Evolutionary conservation across 92 coral and sea anemone genomes (phyloP).

Genomic region (Anthopleura xanthogrammica): DNA sequence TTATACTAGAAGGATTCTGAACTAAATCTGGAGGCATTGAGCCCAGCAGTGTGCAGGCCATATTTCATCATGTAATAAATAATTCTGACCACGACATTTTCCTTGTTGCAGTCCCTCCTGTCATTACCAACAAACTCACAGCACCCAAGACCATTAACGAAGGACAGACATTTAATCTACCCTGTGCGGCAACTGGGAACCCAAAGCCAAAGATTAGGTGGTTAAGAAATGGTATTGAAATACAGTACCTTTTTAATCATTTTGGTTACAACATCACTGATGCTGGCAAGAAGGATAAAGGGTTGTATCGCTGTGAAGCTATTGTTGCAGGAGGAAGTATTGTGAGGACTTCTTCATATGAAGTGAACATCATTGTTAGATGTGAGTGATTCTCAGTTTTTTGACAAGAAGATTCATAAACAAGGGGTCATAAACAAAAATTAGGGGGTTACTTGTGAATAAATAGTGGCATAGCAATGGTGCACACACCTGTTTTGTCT

Average conservation of each 20-base stretch:
- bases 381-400: slow-evolving; percentile 40
- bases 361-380: slow-evolving; percentile 33
- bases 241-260: slow-evolving; percentile 14
- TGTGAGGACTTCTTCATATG: background rate
- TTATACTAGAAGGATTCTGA: too few species aligned
- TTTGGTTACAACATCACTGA: slow-evolving; percentile 47
- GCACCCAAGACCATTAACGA: slow-evolving; percentile 23
- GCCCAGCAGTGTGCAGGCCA: too few species aligned
- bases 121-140: slow-evolving; percentile 9
- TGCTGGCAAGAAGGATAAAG: slow-evolving; percentile 44
- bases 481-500: too few species aligned
- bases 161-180: slow-evolving; percentile 34
- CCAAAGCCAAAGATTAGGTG: slow-evolving; percentile 62
- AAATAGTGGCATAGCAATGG: too few species aligned
- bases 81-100: too few species aligned
- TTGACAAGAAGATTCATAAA: too few species aligned
- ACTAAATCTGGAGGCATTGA: too few species aligned
- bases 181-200: slow-evolving; percentile 73
- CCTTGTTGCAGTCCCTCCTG: slow-evolving; percentile 16
- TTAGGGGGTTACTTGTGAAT: too few species aligned
- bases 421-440: too few species aligned
- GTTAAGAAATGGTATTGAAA: slow-evolving; percentile 25
- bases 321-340: slow-evolving; percentile 11
- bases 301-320: slow-evolving; percentile 51
- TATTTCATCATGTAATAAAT: background rate